A percentile compares a stretch with the other conserved stretches of the same genome.
Conservation (phyloP, 2,888 invertebrate species). For the Aphidoletes aphidimyza region DNA sequence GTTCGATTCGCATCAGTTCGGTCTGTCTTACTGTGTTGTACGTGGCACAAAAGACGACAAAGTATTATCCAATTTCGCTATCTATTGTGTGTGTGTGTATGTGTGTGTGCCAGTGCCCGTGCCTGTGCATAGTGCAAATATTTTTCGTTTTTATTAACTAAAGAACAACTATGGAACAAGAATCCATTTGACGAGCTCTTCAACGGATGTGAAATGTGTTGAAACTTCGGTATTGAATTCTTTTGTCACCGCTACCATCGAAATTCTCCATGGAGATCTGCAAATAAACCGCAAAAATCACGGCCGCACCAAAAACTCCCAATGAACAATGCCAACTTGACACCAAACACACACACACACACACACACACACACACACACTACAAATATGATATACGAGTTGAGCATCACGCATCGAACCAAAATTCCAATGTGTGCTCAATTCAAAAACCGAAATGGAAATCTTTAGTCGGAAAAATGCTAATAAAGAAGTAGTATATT, state of each 20-base stretch:
- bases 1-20: too few species aligned
- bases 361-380: neutral
- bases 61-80: conserved; percentile 20
- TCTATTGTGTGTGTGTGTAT: neutral
- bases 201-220: neutral
- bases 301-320: too few species aligned
- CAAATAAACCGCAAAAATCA: too few species aligned
- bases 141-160: conserved; percentile 24
- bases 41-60: conserved; percentile 1
- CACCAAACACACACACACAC: neutral
- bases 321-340: too few species aligned
- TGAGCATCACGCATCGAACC: neutral
- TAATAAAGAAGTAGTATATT: conserved; percentile 8
- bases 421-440: neutral
- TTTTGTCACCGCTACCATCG: neutral
- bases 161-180: neutral
- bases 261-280: neutral
- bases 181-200: neutral
- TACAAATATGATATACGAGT: neutral
- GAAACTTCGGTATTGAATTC: neutral
- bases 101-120: too few species aligned
- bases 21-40: neutral
- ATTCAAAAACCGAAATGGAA: neutral
- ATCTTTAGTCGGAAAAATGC: neutral
- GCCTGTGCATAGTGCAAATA: too few species aligned